Evolutionary conservation across 2,888 invertebrate genomes (phyloP), one percentile per base, ranked within the genome.

Genomic region (Phyllotreta cruciferae): DNA sequence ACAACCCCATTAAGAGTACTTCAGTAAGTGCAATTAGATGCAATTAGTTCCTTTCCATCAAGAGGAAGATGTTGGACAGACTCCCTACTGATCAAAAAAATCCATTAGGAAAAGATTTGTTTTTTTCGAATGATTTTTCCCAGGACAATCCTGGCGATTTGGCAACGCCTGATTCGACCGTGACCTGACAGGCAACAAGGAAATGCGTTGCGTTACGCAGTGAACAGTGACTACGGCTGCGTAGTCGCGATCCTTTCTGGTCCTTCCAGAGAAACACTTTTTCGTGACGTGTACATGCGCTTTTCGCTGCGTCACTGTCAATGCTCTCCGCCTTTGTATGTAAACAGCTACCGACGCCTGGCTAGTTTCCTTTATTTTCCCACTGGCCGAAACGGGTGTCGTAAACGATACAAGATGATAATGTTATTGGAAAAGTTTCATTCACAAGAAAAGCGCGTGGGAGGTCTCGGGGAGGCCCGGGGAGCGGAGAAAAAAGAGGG

Each of bases 161-260:
- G 67, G 67, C 67, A 67, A 67, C 64, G 44, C 49, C 7, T 52
- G 44, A 49, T 44, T 68, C 73, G 77, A 75, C 77, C 77, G 76
- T 77, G 77, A 77, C 77, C 77, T 71, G 69, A 69, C 72, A 70
- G 72, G 68, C 69, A 76, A 78, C 76, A 75, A 78, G 79, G 79
- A 79, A 79, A 79, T 78, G 78, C 79, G 78, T 78, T 77, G 78
- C 78, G 77, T 78, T 78, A 76, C 74, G 73, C 67, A 68, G 64
- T 24, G 53, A 58, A 45, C 60, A 68, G 64, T 24, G 53, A 58
- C 41, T 56, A 66, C 66, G 68, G 50, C 63, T 67, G 73, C 74
- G 74, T 68, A 35, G 64, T 69, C 58, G 66, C 56, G 34, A 36
- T 13, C 45, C 63, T 62, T 53, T 54, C 42, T 6, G 60, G 36